Evolutionary conservation across 2,888 invertebrate species (phyloP), one percentile per base, ranked within the genome.

Genomic region (Trachelus troglodyta): DNA sequence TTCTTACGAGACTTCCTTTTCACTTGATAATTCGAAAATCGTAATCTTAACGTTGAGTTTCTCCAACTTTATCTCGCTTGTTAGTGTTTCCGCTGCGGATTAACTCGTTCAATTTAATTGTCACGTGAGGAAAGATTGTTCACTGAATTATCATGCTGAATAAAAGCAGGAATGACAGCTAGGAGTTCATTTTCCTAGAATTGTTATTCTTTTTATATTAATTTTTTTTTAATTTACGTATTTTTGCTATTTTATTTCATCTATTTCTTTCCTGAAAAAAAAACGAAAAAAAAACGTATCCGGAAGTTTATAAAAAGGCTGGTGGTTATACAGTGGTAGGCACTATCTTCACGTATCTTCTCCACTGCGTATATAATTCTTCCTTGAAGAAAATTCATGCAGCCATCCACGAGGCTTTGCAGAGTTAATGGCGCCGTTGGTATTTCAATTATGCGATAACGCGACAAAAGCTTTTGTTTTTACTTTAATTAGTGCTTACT

Each of bases 401-500:
- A 9, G 23, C 23, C 9, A 9, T 1, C 23, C 56, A 1, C 56
- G 56, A 56, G 23, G 56, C 56, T 56, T 56, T 1, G 23, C 56
- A 23, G 9, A 56, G 56, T 56, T 30, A 77, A 77, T 75, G 75
- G 74, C 75, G 71, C 56, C 30, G 15, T 75, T 56, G 56, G 56
- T 23, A 79, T 81, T 85, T 81, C 81, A 82, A 83, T 84, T 84
- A 80, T 79, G 75, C 73, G 79, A 79, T 79, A 79, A 82, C 76
- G 76, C 75, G 76, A 82, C 82, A 79, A 80, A 82, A 83, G 78
- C 81, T 77, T 79, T 79, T 77, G 80, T 75, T 77, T 75, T 79
- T 79, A 74, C 79, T 76, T 75, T 81, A 76, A 79, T 81, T 79
- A 81, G 78, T 69, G 76, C 69, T 74, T 69, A 75, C 69, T 74